Evolutionary conservation across 1,140 invertebrate species (phyloP).

Genomic region (Lepidurus arcticus): DNA sequence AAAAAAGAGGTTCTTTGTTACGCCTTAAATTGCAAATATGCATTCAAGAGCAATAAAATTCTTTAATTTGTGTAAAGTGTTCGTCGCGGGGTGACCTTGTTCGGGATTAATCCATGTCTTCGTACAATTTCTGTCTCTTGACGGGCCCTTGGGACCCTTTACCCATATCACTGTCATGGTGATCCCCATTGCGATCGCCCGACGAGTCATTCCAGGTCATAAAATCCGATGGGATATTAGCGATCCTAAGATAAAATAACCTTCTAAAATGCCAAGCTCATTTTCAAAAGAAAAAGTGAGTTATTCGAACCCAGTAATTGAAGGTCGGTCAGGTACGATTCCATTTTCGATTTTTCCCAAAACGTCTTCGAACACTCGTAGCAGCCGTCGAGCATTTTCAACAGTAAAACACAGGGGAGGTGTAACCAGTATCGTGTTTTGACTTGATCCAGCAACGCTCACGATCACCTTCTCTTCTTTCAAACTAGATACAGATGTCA

Average conservation of each 20-base stretch:
- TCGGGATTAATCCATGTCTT: slow-evolving; percentile 31
- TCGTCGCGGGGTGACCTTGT: neutral
- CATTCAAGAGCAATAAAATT: no score
- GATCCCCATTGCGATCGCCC: neutral
- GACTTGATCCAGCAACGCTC: slow-evolving; percentile 52
- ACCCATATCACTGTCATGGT: neutral
- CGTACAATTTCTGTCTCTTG: slow-evolving; percentile 29
- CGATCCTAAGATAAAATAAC: slow-evolving; percentile 23
- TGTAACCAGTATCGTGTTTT: slow-evolving; percentile 57
- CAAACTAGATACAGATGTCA: slow-evolving; percentile 42
- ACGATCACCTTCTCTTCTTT: slow-evolving; percentile 50
- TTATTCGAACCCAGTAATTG: slow-evolving; percentile 26
- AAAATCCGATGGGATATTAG: slow-evolving; percentile 23
- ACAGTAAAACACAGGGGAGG: slow-evolving; percentile 55
- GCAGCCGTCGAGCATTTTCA: slow-evolving; percentile 46
- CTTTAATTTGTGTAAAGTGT: neutral
- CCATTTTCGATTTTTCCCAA: slow-evolving; percentile 43
- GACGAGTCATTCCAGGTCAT: slow-evolving; percentile 11
- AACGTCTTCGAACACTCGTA: slow-evolving; percentile 42
- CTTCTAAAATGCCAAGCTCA: no score
- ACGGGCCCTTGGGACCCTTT: neutral
- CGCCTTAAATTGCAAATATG: no score
- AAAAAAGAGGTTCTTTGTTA: no score
- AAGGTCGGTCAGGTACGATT: neutral
- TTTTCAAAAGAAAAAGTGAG: no score